Evolutionary conservation across 2,888 invertebrate species (phyloP), one percentile per base, ranked within the genome.

Genomic region (Halocaridina rubra): DNA sequence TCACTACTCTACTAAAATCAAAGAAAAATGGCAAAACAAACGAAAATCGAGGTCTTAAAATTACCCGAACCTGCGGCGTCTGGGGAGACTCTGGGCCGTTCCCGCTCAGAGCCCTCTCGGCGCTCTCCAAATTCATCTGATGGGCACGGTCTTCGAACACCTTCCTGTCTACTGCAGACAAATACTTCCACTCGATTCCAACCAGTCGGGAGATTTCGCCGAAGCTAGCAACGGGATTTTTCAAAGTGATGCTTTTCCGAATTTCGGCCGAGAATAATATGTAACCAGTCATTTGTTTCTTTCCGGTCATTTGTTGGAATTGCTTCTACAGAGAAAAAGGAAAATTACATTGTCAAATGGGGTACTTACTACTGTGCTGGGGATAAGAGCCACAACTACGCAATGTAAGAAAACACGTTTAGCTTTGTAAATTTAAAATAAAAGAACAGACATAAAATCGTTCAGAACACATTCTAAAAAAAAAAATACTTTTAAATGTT

Each of bases 211-310:
- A 94, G 89, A 94, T 94, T 92, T 96, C 93, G 90, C 99, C 99
- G 91, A 99, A 99, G 3, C 95, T 95, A 80, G 96, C 95, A 86
- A 97, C 97, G 0, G 99, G 99, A 92, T 99, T 97, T 90, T 95
- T 97, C 89, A 96, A 95, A 88, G 97, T 95, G 88, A 99, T 96
- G 79, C 95, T 94, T 91, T 97, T 97, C 80, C 99, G 93, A 72
- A 97, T 95, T 92, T 99, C 99, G 90, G 98, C 96, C 61, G 99
- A 98, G 92, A 98, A 99, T 86, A 99, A 93, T 89, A 99, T 99
- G 92, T 99, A 99, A 8, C 99, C 99, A 86, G 98, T 98, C 89
- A 96, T 95, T 88, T 96, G 93, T 91, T 96, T 95, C 92, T 95
- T 96, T 89, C 94, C 94, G 8, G 82, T 86, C 79, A 78, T 82